Conservation (phyloP, 1,140 invertebrate genomes). For the Maconellicoccus hirsutus region DNA sequence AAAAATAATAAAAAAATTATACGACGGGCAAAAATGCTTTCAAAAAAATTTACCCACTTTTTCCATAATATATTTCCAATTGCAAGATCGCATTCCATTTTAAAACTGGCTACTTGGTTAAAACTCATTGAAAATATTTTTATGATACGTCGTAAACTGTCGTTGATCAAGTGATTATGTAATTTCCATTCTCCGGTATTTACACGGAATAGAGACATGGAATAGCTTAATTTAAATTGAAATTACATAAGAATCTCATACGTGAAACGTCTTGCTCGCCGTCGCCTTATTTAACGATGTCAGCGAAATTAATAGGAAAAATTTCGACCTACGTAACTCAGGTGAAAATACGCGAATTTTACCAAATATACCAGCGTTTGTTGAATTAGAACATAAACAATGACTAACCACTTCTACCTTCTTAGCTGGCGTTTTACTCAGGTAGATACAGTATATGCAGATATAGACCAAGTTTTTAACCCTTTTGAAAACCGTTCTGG, state of each 20-base stretch:
- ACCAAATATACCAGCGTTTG: too few species aligned
- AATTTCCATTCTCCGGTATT: background rate
- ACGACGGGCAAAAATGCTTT: too few species aligned
- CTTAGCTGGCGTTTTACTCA: background rate
- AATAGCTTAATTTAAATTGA: slow-evolving; percentile 1
- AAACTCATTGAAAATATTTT: background rate
- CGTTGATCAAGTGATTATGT: background rate
- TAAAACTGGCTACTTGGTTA: background rate
- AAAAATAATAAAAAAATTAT: too few species aligned
- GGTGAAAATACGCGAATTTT: background rate
- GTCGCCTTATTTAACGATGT: background rate
- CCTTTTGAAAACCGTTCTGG: background rate
- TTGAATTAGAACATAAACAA: too few species aligned
- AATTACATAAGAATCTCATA: background rate
- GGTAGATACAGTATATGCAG: background rate
- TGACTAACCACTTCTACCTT: too few species aligned
- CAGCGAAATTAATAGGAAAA: background rate
- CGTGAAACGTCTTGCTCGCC: background rate
- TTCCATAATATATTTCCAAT: too few species aligned
- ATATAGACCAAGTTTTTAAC: background rate
- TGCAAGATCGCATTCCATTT: background rate
- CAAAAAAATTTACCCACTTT: too few species aligned
- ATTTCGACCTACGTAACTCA: background rate
- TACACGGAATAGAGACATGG: background rate
- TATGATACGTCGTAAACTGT: background rate